phyloP scores from a whole-genome alignment of 2,113 vertebrate genomes.

The Collichthys lucidus region DNA sequence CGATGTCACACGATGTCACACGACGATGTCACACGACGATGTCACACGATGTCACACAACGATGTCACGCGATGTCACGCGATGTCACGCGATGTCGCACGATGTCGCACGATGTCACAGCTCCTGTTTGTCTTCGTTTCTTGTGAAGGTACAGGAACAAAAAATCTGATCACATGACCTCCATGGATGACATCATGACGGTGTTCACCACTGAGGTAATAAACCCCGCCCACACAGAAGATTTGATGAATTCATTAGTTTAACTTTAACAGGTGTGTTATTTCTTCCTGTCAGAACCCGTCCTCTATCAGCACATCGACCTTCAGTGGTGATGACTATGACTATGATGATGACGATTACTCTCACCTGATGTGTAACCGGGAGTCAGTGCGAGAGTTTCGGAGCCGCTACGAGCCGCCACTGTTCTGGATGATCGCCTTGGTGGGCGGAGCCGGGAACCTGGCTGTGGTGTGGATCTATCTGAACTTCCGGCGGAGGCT shows the following conservation, averaged over 20 bases:
- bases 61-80: too few species aligned
- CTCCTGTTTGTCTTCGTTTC: not conserved
- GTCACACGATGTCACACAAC: too few species aligned
- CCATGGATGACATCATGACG: conserved; percentile 51
- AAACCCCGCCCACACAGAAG: not conserved
- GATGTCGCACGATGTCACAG: too few species aligned
- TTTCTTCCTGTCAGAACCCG: conserved; percentile 14
- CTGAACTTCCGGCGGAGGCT: conserved; percentile 81
- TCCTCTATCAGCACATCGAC: fast-evolving
- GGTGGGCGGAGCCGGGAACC: conserved; percentile 86
- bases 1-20: too few species aligned
- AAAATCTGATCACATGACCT: conserved; percentile 19
- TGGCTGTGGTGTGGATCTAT: conserved; percentile 88
- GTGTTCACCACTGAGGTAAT: conserved; percentile 41
- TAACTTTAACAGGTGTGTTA: not conserved
- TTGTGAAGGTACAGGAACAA: not conserved
- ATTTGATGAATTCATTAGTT: not conserved
- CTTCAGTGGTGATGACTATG: not conserved
- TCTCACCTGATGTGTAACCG: conserved; percentile 77
- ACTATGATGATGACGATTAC: conserved; percentile 22
- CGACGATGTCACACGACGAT: too few species aligned
- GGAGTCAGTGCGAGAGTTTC: conserved; percentile 77
- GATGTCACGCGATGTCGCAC: too few species aligned
- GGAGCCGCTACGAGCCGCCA: conserved; percentile 80
- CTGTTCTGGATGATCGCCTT: conserved; percentile 87